A percentile compares a stretch with the other conserved stretches of the same genome.
Evolutionary conservation across 1,140 invertebrate species (phyloP).

Genomic region (Drosophila tani): DNA sequence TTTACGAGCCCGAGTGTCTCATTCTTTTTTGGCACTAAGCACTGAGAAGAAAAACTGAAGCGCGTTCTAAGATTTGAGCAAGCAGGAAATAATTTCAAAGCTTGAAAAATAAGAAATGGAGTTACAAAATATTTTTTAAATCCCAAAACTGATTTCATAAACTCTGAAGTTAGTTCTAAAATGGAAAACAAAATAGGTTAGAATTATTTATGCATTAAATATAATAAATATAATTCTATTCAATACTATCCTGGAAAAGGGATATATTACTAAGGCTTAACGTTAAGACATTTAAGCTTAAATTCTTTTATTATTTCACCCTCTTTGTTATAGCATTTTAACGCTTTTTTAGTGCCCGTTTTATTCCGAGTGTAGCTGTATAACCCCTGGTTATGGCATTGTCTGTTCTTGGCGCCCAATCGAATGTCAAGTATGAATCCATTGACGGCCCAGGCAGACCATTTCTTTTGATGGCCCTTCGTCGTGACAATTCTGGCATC

Average conservation of each 20-base stretch:
- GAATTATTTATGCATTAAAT: too few species aligned
- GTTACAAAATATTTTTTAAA: too few species aligned
- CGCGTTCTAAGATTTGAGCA: too few species aligned
- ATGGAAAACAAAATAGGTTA: background rate
- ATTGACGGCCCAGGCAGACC: slow-evolving; percentile 66
- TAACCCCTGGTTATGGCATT: slow-evolving; percentile 6
- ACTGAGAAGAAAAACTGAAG: background rate
- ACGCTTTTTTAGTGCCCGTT: background rate
- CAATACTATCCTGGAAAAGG: too few species aligned
- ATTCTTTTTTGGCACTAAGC: slow-evolving; percentile 55
- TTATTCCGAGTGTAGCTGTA: background rate
- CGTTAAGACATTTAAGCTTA: too few species aligned
- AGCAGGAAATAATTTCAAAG: background rate
- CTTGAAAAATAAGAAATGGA: background rate
- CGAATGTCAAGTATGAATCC: slow-evolving; percentile 81
- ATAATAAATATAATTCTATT: too few species aligned
- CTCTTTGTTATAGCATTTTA: background rate
- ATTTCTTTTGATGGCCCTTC: slow-evolving; percentile 71
- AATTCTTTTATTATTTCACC: background rate
- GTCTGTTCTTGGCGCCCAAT: slow-evolving; percentile 58
- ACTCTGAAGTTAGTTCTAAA: background rate
- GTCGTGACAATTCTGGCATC: slow-evolving; percentile 37
- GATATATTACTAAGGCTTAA: background rate
- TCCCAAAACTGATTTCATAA: background rate
- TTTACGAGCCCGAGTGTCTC: slow-evolving; percentile 33